Conservation (phyloP, 92 coral and sea anemone species). For the Paragorgia papillata region DNA sequence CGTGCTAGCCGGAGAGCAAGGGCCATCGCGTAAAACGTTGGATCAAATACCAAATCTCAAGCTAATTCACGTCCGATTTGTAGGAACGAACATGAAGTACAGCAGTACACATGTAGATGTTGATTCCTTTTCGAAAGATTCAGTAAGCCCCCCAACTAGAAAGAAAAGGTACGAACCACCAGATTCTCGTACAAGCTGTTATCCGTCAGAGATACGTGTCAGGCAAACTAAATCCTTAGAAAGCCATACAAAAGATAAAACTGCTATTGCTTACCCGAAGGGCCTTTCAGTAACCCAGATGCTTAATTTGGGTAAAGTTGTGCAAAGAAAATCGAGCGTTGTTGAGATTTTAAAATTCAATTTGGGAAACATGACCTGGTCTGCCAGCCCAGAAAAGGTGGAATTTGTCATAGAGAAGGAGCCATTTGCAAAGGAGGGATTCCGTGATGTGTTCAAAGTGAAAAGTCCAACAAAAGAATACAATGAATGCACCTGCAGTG, state of each 20-base stretch:
- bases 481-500: slow-evolving; percentile 43
- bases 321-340: neutral
- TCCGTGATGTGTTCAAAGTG: slow-evolving; percentile 63
- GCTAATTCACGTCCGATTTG: slow-evolving; percentile 43
- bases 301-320: slow-evolving; percentile 24
- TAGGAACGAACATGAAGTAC: neutral
- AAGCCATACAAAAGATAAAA: neutral
- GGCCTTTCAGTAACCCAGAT: slow-evolving; percentile 20
- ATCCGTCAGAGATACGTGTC: neutral
- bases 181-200: neutral
- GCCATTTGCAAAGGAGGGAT: slow-evolving; percentile 53
- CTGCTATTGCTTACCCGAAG: neutral
- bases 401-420: slow-evolving; percentile 45
- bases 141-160: neutral
- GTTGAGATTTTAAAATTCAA: slow-evolving; percentile 17
- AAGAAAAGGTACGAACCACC: slow-evolving; percentile 4
- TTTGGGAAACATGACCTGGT: slow-evolving; percentile 27
- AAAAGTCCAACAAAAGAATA: slow-evolving; percentile 49
- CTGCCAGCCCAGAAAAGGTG: slow-evolving; percentile 16
- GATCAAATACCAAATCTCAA: slow-evolving; percentile 49
- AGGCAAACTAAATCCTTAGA: neutral
- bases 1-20: slow-evolving; percentile 51
- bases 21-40: slow-evolving; percentile 47
- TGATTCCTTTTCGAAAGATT: neutral
- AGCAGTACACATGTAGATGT: neutral